Evolutionary conservation across 2,888 invertebrate genomes (phyloP).

Genomic region (Tiliacea citrago): DNA sequence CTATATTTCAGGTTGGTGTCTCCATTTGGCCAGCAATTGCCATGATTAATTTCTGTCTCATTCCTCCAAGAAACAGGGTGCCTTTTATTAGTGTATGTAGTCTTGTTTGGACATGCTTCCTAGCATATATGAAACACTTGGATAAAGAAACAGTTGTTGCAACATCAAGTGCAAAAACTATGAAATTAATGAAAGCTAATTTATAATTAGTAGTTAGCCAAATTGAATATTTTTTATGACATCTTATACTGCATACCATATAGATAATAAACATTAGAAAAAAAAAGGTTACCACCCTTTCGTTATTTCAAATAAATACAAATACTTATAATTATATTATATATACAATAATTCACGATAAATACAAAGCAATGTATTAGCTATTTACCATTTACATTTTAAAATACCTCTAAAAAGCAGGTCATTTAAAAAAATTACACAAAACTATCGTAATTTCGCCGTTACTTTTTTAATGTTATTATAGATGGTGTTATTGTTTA

Average conservation of each 20-base stretch:
- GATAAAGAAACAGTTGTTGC: slow-evolving; percentile 80
- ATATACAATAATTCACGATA: too few relatives aligned
- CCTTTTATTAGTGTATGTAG: slow-evolving; percentile 94
- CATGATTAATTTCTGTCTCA: slow-evolving; percentile 93
- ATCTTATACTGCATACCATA: neutral
- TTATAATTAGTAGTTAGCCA: slow-evolving; percentile 58
- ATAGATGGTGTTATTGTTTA: slow-evolving; percentile 43
- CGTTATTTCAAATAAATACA: too few relatives aligned
- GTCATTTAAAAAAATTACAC: too few relatives aligned
- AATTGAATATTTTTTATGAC: slow-evolving; percentile 28
- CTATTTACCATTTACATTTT: too few relatives aligned
- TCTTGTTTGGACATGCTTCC: slow-evolving; percentile 94
- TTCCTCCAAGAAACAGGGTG: slow-evolving; percentile 94
- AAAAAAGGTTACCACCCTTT: too few relatives aligned
- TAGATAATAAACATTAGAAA: too few relatives aligned
- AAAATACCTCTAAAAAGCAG: too few relatives aligned
- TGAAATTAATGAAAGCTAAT: slow-evolving; percentile 70
- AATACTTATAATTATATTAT: too few relatives aligned
- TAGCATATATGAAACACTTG: slow-evolving; percentile 95
- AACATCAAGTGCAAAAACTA: slow-evolving; percentile 67
- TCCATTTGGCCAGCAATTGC: slow-evolving; percentile 94
- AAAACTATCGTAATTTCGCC: too few relatives aligned
- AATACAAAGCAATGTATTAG: too few relatives aligned
- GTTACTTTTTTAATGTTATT: too few relatives aligned
- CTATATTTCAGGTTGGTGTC: slow-evolving; percentile 91